Evolutionary conservation across 2,797 vertebrate species (phyloP).

Genomic region (Cuniculus paca): DNA sequence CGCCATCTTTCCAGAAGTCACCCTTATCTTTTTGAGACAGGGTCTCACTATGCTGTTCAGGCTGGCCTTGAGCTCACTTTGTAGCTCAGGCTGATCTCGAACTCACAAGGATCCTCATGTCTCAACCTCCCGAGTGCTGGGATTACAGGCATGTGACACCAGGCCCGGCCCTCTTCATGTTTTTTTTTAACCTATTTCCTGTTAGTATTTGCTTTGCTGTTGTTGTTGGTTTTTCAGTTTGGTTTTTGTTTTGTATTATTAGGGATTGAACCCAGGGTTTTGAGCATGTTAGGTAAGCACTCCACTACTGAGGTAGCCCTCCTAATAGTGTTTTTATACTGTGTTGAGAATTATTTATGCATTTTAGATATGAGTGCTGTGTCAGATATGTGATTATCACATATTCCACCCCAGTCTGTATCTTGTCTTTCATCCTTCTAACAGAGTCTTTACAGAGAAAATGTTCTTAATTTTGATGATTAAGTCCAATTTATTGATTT

Average conservation of each 20-base stretch:
- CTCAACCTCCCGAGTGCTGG: no score
- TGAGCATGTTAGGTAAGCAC: not conserved
- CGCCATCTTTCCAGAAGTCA: no score
- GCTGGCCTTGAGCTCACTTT: no score
- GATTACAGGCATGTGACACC: no score
- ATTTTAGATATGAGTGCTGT: not conserved
- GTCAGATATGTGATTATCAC: not conserved
- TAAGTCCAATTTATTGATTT: not conserved
- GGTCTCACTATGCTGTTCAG: no score
- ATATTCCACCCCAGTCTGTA: not conserved
- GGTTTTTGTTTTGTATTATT: not conserved
- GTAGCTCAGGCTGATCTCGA: no score
- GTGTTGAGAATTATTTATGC: not conserved
- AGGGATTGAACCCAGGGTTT: not conserved
- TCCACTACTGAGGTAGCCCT: not conserved
- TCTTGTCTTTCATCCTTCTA: not conserved
- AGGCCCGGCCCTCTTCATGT: no score
- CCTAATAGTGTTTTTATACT: not conserved
- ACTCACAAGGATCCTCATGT: no score
- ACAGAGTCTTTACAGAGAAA: not conserved
- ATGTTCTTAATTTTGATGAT: not conserved
- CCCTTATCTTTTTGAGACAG: no score
- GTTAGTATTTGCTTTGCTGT: not conserved
- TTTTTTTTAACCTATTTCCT: not conserved
- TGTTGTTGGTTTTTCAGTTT: not conserved